phyloP scores from a whole-genome alignment of 2,797 vertebrate species.

The Notolabrus celidotus region DNA sequence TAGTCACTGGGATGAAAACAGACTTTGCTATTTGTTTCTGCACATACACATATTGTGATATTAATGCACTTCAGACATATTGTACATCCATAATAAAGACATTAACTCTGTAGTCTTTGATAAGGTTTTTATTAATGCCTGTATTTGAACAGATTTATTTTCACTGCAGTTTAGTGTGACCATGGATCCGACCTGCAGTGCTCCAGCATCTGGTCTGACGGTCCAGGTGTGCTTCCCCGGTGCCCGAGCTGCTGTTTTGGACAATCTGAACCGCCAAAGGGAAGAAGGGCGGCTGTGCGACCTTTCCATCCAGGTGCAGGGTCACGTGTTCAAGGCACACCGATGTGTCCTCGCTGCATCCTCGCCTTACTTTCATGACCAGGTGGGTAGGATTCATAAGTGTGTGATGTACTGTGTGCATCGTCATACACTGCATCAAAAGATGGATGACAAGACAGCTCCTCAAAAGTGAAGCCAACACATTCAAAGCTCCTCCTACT shows the following conservation, averaged over 20 bases:
- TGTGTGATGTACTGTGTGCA: neutral
- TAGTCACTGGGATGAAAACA: too few species aligned
- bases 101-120: too few species aligned
- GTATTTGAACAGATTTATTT: neutral
- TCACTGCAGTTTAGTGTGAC: conserved; percentile 14
- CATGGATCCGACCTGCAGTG: conserved; percentile 81
- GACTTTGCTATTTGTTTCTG: too few species aligned
- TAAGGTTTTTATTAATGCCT: too few species aligned
- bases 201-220: conserved; percentile 72
- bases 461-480: too few species aligned
- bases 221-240: conserved; percentile 94
- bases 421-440: too few species aligned
- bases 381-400: conserved; percentile 72
- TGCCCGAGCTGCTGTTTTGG: conserved; percentile 88
- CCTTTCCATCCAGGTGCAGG: conserved; percentile 92
- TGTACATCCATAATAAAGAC: too few species aligned
- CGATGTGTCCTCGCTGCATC: conserved; percentile 94
- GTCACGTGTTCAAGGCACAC: conserved; percentile 93
- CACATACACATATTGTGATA: too few species aligned
- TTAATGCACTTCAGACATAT: too few species aligned
- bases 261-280: conserved; percentile 93
- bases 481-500: too few species aligned
- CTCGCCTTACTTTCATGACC: conserved; percentile 96
- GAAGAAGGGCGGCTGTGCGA: conserved; percentile 93
- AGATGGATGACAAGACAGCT: too few species aligned